Evolutionary conservation across 2,797 vertebrate species (phyloP), one percentile per base, ranked within the genome.

Genomic region (Clarias platycephalus): DNA sequence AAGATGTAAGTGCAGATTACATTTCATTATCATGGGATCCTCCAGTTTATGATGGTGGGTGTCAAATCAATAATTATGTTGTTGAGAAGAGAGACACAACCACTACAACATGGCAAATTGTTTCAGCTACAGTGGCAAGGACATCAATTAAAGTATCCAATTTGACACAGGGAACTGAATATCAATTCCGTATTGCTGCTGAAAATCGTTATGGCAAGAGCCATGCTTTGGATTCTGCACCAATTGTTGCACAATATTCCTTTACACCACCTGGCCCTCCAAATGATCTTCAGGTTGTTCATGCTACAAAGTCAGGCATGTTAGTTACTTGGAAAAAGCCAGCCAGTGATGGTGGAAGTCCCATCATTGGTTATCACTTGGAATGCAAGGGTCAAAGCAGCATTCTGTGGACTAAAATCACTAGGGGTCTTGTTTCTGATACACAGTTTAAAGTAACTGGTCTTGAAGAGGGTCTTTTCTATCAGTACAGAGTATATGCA

Each of bases 31-130:
- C 89, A 67, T 99, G 98, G 98, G 96, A 97, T 87, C 96, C 98
- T 90, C 98, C 98, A 64, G 84, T 78, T 26, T 99, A 99, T 85
- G 97, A 96, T 88, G 98, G 98, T 0, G 98, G 98, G 89, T 99
- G 98, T 89, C 97, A 96, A 87, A 97, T 99, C 88, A 98, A 97
- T 82, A 99, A 99, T 91, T 99, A 99, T 87, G 91, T 99, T 84
- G 97, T 99, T 85, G 96, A 99, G 86, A 99, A 99, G 91, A 96
- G 96, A 95, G 98, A 99, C 85, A 99, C 98, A 89, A 99, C 98
- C 0, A 99, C 98, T 83, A 97, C 96, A 12, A 94, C 95, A 85
- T 99, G 98, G 98, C 94, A 96, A 80, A 94, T 95, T 26, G 96
- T 99, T 88, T 99, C 98, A n/a, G 97, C 97, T 87, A 99, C 98